Conservation (phyloP, 2,797 vertebrate species). For the Cyprinodon diabolis region DNA sequence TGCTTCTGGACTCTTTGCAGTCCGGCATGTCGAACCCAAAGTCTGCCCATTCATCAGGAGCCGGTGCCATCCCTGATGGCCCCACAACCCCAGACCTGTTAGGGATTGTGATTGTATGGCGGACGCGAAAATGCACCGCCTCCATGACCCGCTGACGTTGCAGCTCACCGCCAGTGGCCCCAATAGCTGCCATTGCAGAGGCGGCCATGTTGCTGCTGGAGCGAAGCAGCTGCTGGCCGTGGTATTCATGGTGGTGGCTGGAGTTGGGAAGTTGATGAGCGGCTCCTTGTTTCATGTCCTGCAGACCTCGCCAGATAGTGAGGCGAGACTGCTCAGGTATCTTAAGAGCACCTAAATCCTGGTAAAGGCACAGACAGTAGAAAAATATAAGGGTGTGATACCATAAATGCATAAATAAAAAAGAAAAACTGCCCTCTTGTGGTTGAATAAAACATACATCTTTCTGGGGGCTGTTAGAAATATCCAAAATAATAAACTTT, state of each 20-base stretch:
- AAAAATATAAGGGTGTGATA: constrained; percentile 3
- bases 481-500: background rate
- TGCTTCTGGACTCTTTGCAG: constrained; percentile 88
- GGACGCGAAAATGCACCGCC: constrained; percentile 96
- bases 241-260: constrained; percentile 82
- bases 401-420: background rate
- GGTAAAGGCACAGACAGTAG: constrained; percentile 29
- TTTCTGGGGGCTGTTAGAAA: background rate
- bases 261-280: constrained; percentile 62
- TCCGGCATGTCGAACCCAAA: constrained; percentile 98
- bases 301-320: constrained; percentile 94
- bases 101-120: constrained; percentile 98
- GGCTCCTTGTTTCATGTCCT: constrained; percentile 91
- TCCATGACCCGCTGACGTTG: constrained; percentile 98
- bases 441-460: background rate
- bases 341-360: constrained; percentile 96
- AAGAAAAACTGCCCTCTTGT: background rate
- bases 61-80: constrained; percentile 58
- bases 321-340: constrained; percentile 95
- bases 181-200: constrained; percentile 85
- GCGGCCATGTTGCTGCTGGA: constrained; percentile 91
- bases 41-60: constrained; percentile 93
- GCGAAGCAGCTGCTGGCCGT: constrained; percentile 91
- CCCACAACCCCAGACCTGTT: constrained; percentile 81
- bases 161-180: constrained; percentile 88